Conservation (phyloP, 2,113 vertebrate species). For the Heliornis fulica region DNA sequence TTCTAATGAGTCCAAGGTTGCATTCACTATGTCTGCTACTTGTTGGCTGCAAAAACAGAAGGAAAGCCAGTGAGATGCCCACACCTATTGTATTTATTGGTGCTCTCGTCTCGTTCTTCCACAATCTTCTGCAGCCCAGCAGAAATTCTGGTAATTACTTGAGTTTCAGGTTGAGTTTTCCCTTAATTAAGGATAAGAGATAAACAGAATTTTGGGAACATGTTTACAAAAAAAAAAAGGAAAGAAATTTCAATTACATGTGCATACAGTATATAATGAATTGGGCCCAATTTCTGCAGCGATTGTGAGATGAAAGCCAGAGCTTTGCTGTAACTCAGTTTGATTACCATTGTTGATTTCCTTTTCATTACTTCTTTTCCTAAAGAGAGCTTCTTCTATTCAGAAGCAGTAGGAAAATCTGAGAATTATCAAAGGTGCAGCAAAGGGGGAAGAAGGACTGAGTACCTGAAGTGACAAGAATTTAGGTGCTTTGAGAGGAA, state of each 20-base stretch:
- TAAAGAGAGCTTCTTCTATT: not conserved
- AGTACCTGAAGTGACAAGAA: not conserved
- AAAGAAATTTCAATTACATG: not conserved
- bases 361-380: not conserved
- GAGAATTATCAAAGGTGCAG: constrained; percentile 2
- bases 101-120: not conserved
- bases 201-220: not conserved
- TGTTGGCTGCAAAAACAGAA: not conserved
- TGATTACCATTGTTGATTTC: constrained; percentile 3
- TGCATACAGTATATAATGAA: not conserved
- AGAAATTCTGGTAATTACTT: constrained; percentile 11
- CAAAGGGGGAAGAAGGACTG: not conserved
- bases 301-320: not conserved
- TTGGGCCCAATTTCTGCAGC: constrained; percentile 1
- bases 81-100: not conserved
- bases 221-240: constrained; percentile 28
- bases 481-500: not conserved
- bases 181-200: constrained; percentile 37
- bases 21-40: not conserved
- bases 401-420: not conserved
- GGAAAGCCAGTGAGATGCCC: not conserved
- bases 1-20: not conserved
- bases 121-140: not conserved
- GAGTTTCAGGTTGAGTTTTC: not conserved
- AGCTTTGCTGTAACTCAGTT: constrained; percentile 24